Evolutionary conservation across 2,113 vertebrate genomes (phyloP).

Genomic region (Sinocyclocheilus maitianheensis): DNA sequence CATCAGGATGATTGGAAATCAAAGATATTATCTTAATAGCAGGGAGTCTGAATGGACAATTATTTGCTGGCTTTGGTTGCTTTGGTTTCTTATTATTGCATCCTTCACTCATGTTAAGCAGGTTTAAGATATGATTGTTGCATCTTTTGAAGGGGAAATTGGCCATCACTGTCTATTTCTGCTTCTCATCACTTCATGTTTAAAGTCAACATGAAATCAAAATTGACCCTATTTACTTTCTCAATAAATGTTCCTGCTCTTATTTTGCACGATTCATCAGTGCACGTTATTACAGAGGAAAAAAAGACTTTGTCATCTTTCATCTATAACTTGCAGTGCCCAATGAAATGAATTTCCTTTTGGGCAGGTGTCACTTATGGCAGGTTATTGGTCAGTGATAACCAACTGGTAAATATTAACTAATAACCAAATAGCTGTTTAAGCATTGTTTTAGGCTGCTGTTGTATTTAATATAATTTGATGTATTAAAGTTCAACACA

Average conservation of each 20-base stretch:
- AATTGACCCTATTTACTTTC: neutral
- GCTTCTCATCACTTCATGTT: conserved; percentile 2
- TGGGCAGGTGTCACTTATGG: neutral
- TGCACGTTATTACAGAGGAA: neutral
- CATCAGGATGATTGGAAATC: conserved; percentile 49
- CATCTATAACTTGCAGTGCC: neutral
- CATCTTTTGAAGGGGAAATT: conserved; percentile 22
- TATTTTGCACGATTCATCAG: neutral
- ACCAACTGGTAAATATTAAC: neutral
- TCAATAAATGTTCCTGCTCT: neutral
- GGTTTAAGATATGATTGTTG: neutral
- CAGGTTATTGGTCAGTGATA: neutral
- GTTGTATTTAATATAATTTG: neutral
- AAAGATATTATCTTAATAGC: conserved; percentile 59
- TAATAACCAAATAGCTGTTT: neutral
- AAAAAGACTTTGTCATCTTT: neutral
- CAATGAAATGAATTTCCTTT: neutral
- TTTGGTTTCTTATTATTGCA: conserved; percentile 8
- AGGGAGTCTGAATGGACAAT: conserved; percentile 53
- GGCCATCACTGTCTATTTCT: conserved; percentile 6
- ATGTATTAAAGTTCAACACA: neutral
- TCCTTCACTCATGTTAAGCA: conserved; percentile 12
- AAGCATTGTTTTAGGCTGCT: neutral
- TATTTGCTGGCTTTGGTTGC: conserved; percentile 27
- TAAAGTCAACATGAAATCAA: neutral